Conservation (phyloP, 2,888 invertebrate species). For the Siphonodentalium dalli region DNA sequence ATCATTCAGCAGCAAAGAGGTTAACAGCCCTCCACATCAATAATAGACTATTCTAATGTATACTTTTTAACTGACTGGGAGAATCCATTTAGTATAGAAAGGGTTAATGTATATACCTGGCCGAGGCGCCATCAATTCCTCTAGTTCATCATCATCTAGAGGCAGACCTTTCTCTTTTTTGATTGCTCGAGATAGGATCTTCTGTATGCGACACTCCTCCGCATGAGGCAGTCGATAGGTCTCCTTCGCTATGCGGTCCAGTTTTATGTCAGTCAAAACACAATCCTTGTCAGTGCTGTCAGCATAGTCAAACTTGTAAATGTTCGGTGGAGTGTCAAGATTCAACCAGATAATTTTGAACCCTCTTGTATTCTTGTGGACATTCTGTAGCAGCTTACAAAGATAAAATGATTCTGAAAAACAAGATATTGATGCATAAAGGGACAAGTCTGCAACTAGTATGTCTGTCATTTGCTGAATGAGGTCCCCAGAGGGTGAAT, state of each 20-base stretch:
- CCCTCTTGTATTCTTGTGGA: conserved; percentile 80
- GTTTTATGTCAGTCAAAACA: conserved; percentile 78
- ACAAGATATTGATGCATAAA: not conserved
- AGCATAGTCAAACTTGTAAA: conserved; percentile 89
- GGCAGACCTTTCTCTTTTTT: conserved; percentile 61
- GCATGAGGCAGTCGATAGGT: conserved; percentile 75
- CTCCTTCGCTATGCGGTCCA: conserved; percentile 77
- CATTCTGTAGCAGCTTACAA: conserved; percentile 89
- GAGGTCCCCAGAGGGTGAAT: no score
- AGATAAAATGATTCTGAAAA: conserved; percentile 68
- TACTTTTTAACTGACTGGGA: no score
- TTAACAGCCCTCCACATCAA: no score
- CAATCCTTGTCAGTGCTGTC: conserved; percentile 73
- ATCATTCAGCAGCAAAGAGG: no score
- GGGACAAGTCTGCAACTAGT: not conserved
- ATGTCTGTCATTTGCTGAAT: no score
- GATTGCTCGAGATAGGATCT: conserved; percentile 83
- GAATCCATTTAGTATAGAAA: no score
- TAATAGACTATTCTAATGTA: no score
- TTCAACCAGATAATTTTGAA: conserved; percentile 87
- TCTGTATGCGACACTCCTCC: conserved; percentile 81
- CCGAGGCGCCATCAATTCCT: no score
- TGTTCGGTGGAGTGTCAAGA: conserved; percentile 62
- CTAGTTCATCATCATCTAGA: conserved; percentile 36
- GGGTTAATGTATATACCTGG: no score